Evolutionary conservation across 2,797 vertebrate genomes (phyloP).

Genomic region (Onychomys torridus): DNA sequence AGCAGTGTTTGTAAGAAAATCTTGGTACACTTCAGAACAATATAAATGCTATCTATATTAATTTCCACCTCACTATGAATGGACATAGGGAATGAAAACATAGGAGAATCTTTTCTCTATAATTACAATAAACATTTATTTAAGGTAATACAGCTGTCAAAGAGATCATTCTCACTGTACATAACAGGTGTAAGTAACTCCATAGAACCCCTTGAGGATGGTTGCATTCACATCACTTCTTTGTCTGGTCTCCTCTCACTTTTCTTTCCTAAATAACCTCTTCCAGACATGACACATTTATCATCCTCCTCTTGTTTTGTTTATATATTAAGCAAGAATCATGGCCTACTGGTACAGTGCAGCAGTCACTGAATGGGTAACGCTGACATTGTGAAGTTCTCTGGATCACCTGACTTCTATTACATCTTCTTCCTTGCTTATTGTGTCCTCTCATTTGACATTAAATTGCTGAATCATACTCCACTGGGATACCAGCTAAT

Average conservation of each 20-base stretch:
- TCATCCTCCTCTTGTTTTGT: background rate
- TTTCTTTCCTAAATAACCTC: background rate
- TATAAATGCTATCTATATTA: background rate
- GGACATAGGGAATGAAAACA: background rate
- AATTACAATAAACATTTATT: background rate
- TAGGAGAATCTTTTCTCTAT: background rate
- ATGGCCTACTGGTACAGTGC: too few relatives aligned
- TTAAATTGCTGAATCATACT: background rate
- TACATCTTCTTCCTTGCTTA: background rate
- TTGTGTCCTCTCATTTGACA: background rate
- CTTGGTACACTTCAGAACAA: background rate
- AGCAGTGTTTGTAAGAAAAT: constrained; percentile 14
- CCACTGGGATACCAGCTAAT: background rate
- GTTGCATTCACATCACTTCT: background rate
- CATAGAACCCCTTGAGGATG: background rate
- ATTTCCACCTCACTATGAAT: background rate
- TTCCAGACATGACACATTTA: background rate
- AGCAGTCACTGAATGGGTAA: too few relatives aligned
- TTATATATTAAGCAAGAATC: too few relatives aligned
- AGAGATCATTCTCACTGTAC: background rate
- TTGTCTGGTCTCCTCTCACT: background rate
- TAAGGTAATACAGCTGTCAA: background rate
- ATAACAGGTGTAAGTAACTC: background rate
- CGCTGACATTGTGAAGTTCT: background rate
- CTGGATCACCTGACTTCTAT: background rate